Base-by-base conservation (phyloP, 2,888 invertebrate genomes). In the Eupithecia subfuscata region DNA sequence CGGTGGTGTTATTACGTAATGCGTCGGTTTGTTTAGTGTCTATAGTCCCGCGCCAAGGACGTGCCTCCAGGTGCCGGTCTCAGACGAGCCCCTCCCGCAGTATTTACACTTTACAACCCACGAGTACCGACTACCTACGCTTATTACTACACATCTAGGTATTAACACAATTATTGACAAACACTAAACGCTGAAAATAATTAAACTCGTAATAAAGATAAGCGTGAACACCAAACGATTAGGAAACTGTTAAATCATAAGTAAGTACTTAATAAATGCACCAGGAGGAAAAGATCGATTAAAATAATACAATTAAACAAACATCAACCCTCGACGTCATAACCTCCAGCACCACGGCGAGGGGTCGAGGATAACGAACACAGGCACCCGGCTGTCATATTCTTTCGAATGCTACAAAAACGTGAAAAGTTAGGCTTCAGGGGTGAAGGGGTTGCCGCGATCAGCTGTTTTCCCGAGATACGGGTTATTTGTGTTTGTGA, bases 1-100 rank as follows among this genome's bases (percentile, higher is more conserved):
- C 83, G 84, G 85, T 82, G 84, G 85, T 83, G 79, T 82, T 81
- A 86, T 92, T 92, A 93, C 92, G 92, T 93, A 91, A 92, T 89
- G 84, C 85, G 84, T 83, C 83, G 83, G 85, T 88, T 88, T 89
- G 84, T 87, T 87, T 86, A 86, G 85, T 74, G 75, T 67, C 71
- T 71, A 77, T 77, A 64, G 69, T 68, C 68, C 70, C 64, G 64
- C 72, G 43, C 52, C 75, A 70, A 75, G 78, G 73, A 76, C 78
- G 65, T 69, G 69, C 68, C 70, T 69, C 74, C 78, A 75, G 76
- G 70, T 70, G 71, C 75, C 76, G 76, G 75, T 71, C 69, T 63
- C 75, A 68, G 67, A 71, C 76, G 71, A 69, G 34, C 78, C 75
- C 71, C 70, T 69, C 70, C 74, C 72, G 64, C 70, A 64, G n/a